phyloP scores from a whole-genome alignment of 2,888 invertebrate genomes.

The Rosalia funebris region DNA sequence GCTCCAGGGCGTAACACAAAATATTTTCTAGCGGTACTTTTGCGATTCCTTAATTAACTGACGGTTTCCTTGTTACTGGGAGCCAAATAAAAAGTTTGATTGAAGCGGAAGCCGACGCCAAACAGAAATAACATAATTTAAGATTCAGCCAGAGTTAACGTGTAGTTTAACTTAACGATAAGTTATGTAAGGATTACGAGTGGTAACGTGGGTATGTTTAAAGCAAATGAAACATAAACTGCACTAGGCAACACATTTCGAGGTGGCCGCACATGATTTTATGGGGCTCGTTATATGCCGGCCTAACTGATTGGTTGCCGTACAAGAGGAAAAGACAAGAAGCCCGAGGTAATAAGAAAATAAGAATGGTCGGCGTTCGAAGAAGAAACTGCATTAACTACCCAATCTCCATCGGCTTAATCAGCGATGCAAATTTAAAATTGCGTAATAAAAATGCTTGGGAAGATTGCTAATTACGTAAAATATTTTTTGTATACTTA shows the following conservation, averaged over 20 bases:
- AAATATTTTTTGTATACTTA: conserved; percentile 6
- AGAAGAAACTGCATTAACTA: conserved; percentile 36
- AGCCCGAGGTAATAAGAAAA: conserved; percentile 41
- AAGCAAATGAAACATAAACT: conserved; percentile 39
- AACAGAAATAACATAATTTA: conserved; percentile 29
- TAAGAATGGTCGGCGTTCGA: conserved; percentile 38
- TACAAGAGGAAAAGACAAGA: conserved; percentile 37
- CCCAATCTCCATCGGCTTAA: conserved; percentile 40
- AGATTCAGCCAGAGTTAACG: conserved; percentile 14
- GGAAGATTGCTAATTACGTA: conserved; percentile 21
- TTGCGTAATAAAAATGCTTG: conserved; percentile 35
- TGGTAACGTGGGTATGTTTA: conserved; percentile 32
- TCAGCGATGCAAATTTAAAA: conserved; percentile 40
- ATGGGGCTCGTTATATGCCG: conserved; percentile 39
- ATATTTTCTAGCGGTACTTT: no score
- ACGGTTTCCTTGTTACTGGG: not conserved
- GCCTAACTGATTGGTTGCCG: conserved; percentile 42
- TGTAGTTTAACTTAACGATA: conserved; percentile 30
- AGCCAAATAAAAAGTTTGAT: conserved; percentile 6
- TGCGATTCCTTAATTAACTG: not conserved
- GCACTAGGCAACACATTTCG: conserved; percentile 35
- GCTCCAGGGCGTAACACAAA: no score
- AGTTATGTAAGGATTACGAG: conserved; percentile 32
- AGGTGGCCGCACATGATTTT: conserved; percentile 31
- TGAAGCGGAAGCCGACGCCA: conserved; percentile 7